Conservation (phyloP, 2,888 invertebrate genomes). For the Lasioglossum marginatum region DNA sequence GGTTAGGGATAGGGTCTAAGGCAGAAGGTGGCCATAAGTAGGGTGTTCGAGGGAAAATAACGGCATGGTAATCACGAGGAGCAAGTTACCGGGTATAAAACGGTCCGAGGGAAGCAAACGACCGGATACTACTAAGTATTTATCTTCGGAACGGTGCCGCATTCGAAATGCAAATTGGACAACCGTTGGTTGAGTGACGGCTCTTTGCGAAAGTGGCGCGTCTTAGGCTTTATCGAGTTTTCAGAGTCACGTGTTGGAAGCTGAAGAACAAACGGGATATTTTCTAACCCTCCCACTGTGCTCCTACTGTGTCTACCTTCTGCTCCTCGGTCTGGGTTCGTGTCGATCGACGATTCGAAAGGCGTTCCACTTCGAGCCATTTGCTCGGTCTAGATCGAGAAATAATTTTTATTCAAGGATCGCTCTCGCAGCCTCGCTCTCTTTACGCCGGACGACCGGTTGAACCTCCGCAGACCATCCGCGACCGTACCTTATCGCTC, state of each 20-base stretch:
- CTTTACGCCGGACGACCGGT: constrained; percentile 55
- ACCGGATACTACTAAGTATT: constrained; percentile 42
- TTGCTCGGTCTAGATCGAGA: constrained; percentile 73
- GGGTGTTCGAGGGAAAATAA: neutral
- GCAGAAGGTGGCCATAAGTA: neutral
- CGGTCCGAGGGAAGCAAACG: constrained; percentile 21
- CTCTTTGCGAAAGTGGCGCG: constrained; percentile 29
- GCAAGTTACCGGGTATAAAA: constrained; percentile 40
- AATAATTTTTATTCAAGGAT: constrained; percentile 80
- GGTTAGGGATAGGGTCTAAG: neutral
- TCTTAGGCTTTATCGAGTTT: constrained; percentile 57
- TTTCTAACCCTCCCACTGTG: constrained; percentile 19
- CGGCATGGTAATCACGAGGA: constrained; percentile 15
- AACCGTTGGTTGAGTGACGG: constrained; percentile 25
- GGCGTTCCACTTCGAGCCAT: constrained; percentile 61
- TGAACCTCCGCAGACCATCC: constrained; percentile 29
- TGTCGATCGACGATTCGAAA: constrained; percentile 65
- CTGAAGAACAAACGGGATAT: constrained; percentile 57
- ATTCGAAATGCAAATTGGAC: constrained; percentile 62
- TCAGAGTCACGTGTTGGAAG: constrained; percentile 55
- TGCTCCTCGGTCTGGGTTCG: neutral
- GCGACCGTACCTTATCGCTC: neutral
- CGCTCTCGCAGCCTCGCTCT: constrained; percentile 72
- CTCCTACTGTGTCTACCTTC: neutral
- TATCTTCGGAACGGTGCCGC: constrained; percentile 48